A percentile compares a stretch with the other conserved stretches of the same genome.
These are phyloP conservation scores for Rhinatrema bivittatum DNA, from an alignment of 2,797 vertebrate genomes.

Conservation along the genomic window DNA sequence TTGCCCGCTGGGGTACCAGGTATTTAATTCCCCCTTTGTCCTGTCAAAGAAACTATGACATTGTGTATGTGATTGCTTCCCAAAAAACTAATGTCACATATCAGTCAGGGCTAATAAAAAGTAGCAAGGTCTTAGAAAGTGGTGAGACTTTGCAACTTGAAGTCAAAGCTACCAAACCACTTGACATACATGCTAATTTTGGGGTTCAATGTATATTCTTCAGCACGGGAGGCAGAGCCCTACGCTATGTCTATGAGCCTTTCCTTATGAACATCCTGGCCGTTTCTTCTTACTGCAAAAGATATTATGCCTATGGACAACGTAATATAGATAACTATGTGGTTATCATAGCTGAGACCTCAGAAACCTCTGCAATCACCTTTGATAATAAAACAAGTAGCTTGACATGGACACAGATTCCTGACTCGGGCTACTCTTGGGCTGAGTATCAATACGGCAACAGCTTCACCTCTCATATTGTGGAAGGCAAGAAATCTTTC, in stretches of 20 bases:
- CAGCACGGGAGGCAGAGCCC: slow-evolving; percentile 42
- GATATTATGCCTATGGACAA: slow-evolving; percentile 44
- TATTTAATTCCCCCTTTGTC: slow-evolving; percentile 52
- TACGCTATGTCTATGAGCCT: slow-evolving; percentile 23
- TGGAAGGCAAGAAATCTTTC: slow-evolving; percentile 33
- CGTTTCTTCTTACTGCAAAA: slow-evolving; percentile 45
- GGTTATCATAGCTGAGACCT: slow-evolving; percentile 45
- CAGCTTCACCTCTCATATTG: background rate
- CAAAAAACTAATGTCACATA: slow-evolving; percentile 47
- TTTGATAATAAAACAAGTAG: slow-evolving; percentile 25
- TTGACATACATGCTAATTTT: slow-evolving; percentile 47
- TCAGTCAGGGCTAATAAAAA: background rate
- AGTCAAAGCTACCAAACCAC: slow-evolving; percentile 6
- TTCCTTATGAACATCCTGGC: slow-evolving; percentile 53
- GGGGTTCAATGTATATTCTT: slow-evolving; percentile 61
- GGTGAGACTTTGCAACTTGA: slow-evolving; percentile 28
- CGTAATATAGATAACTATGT: slow-evolving; percentile 38
- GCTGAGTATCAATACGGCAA: slow-evolving; percentile 33
- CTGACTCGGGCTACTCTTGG: slow-evolving; percentile 55
- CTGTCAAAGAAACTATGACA: slow-evolving; percentile 46
- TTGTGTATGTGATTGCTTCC: slow-evolving; percentile 51
- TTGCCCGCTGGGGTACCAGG: slow-evolving; percentile 52
- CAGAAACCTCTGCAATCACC: slow-evolving; percentile 9
- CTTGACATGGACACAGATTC: slow-evolving; percentile 39
- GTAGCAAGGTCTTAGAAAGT: slow-evolving; percentile 10